phyloP scores from a whole-genome alignment of 1,140 invertebrate species.

The Melanaphis sacchari region DNA sequence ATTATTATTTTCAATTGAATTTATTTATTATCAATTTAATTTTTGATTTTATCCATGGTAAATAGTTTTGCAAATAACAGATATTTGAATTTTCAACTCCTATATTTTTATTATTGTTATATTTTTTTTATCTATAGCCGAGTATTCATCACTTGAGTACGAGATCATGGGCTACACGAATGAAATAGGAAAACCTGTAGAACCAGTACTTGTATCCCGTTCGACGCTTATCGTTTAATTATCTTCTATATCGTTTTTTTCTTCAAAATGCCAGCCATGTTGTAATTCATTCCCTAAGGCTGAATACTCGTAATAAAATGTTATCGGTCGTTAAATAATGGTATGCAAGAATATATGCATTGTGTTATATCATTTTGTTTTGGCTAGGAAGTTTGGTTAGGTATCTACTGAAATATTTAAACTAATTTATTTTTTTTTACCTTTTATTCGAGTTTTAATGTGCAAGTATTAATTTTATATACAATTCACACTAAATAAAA shows the following conservation, averaged over 20 bases:
- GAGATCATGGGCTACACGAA: neutral
- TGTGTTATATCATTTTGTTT: slow-evolving; percentile 1
- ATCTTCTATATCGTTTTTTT: slow-evolving; percentile 46
- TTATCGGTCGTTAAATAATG: slow-evolving; percentile 40
- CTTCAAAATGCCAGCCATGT: slow-evolving; percentile 27
- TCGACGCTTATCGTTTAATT: slow-evolving; percentile 56
- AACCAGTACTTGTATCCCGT: slow-evolving; percentile 53
- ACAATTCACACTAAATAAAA: neutral
- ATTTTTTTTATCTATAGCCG: neutral
- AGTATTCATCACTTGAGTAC: neutral
- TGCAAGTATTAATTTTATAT: neutral
- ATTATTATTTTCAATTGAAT: neutral
- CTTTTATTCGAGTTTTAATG: neutral
- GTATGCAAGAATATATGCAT: slow-evolving; percentile 9
- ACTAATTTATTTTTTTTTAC: neutral
- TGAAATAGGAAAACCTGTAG: slow-evolving; percentile 39
- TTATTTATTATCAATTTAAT: neutral
- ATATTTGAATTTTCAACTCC: neutral
- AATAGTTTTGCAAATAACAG: neutral
- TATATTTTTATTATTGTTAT: neutral
- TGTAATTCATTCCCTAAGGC: slow-evolving; percentile 32
- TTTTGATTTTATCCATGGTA: neutral
- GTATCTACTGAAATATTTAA: neutral
- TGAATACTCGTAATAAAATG: slow-evolving; percentile 35
- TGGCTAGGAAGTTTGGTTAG: neutral